Base-by-base conservation (phyloP, 2,797 vertebrate species). In the Tinamus major region DNA sequence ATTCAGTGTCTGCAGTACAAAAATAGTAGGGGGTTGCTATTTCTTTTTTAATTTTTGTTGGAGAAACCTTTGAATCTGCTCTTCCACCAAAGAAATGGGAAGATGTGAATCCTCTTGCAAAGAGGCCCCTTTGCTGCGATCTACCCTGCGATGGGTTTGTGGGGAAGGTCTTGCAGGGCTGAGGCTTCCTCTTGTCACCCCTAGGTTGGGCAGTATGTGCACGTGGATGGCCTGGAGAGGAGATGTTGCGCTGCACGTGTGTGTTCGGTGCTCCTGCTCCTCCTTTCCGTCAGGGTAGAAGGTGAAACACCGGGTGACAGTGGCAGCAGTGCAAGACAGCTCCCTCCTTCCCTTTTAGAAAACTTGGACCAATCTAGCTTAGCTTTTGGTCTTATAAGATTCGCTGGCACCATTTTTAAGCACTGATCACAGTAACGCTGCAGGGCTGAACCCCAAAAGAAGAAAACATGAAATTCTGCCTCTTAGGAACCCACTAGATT, bases 301-400 rank as follows among this genome's bases (percentile, higher is more conserved):
- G 24, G 33, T n/a, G 41, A 77, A 65, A 55, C 14, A 39, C 35
- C 41, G 24, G 6, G 39, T 56, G 59, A 70, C 44, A 56, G 61
- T 80, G 85, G 48, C 0, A 0, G 6, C 37, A 23, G 35, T 23
- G 61, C 77, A 75, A 76, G 64, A 53, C 51, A 71, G 48, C 74
- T 92, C 84, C 37, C 20, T 85, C 77, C 70, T 53, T 67, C 84
- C 84, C 68, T 33, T 59, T 79, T 44, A 78, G 71, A 83, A 53
- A 78, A 23, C 65, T 78, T 0, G 0, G 13, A 41, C 56, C 58
- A 55, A 21, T 41, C 49, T 41, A 26, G 33, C 19, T 71, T 27
- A 82, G 65, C 59, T 71, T 87, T 89, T 69, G 83, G 23, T 46
- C 81, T 79, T 24, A 58, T 42, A 63, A 48, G 41, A 62, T 75